A percentile compares a stretch with the other conserved stretches of the same genome.
These are phyloP conservation scores for Dryobotodes eremita DNA, from an alignment of 2,888 invertebrate genomes.

Conservation along the genomic window DNA sequence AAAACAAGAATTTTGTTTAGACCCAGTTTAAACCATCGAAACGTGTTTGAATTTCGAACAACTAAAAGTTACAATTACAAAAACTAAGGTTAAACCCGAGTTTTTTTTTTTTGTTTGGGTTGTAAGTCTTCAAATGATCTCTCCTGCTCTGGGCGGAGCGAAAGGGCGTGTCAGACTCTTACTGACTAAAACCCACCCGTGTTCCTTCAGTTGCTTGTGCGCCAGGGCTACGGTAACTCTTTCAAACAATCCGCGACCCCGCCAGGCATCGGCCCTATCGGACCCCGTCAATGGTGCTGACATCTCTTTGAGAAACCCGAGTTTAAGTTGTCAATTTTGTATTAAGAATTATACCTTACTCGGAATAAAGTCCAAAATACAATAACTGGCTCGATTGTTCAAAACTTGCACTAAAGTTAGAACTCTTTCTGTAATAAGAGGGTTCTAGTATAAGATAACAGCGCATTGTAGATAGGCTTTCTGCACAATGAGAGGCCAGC, in stretches of 20 bases:
- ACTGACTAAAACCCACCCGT: too few relatives aligned
- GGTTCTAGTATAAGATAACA: not conserved
- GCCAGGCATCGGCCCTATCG: too few relatives aligned
- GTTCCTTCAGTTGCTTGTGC: too few relatives aligned
- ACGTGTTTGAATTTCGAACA: not conserved
- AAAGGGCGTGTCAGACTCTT: too few relatives aligned
- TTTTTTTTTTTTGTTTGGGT: too few relatives aligned
- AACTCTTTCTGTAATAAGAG: not conserved
- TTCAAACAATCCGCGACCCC: too few relatives aligned
- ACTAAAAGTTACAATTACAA: not conserved
- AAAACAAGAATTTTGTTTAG: not conserved
- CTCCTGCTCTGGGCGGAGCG: too few relatives aligned
- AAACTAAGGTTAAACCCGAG: not conserved
- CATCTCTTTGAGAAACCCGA: too few relatives aligned
- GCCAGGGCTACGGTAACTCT: too few relatives aligned
- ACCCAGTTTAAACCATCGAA: not conserved
- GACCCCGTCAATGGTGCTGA: too few relatives aligned
- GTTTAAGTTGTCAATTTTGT: not conserved
- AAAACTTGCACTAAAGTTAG: not conserved
- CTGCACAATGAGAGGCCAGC: not conserved
- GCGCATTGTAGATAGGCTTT: not conserved
- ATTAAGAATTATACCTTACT: not conserved
- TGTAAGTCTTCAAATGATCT: too few relatives aligned
- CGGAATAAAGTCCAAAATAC: not conserved
- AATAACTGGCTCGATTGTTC: not conserved